Conservation (phyloP, 2,113 vertebrate genomes). For the Chascanopsetta lugubris region DNA sequence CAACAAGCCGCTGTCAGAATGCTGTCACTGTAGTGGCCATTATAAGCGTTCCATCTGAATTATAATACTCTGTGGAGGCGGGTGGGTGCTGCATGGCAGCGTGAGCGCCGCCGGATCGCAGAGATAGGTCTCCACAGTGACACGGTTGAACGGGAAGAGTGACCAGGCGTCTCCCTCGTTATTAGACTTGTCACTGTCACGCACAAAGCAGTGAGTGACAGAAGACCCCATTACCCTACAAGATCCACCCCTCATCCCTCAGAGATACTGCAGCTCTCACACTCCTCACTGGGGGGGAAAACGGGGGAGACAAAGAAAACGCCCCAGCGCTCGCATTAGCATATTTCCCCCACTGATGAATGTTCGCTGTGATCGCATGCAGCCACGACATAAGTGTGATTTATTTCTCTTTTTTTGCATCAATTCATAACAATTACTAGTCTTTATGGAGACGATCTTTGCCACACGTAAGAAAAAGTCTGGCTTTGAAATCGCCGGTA, state of each 20-base stretch:
- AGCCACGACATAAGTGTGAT: not conserved
- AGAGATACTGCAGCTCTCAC: conserved; percentile 38
- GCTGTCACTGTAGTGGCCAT: conserved; percentile 58
- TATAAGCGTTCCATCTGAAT: conserved; percentile 68
- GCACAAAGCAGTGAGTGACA: conserved; percentile 71
- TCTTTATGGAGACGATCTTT: conserved; percentile 45
- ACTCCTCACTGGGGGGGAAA: conserved; percentile 16
- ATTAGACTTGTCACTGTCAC: conserved; percentile 77
- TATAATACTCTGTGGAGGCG: conserved; percentile 42
- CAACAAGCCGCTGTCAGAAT: conserved; percentile 52
- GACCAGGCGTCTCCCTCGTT: conserved; percentile 69
- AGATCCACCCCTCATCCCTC: conserved; percentile 56
- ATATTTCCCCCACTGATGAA: conserved; percentile 1
- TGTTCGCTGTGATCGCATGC: conserved; percentile 7
- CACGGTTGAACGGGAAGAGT: conserved; percentile 68
- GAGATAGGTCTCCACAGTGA: conserved; percentile 47
- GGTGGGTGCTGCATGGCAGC: conserved; percentile 67
- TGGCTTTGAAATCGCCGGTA: conserved; percentile 74
- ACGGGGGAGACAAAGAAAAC: conserved; percentile 2
- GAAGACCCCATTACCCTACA: conserved; percentile 68
- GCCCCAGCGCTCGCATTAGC: conserved; percentile 47
- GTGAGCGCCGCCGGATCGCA: conserved; percentile 53
- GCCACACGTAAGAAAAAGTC: conserved; percentile 45
- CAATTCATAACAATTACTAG: conserved; percentile 18
- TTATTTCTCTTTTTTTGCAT: conserved; percentile 1